Conservation (phyloP, 2,797 vertebrate species). For the Lates japonicus region DNA sequence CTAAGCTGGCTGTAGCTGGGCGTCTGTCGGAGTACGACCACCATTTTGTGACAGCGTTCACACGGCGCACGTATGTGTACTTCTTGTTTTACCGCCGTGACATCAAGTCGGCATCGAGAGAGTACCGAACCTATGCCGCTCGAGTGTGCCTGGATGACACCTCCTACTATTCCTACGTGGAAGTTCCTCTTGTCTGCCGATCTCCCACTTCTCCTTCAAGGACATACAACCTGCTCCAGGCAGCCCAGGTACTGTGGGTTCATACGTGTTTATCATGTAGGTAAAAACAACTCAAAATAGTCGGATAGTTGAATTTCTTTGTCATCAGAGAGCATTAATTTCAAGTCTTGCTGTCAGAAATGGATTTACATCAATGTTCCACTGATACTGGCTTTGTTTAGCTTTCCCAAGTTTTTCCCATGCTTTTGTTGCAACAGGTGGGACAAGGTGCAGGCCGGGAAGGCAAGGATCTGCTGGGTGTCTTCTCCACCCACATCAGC, state of each 20-base stretch:
- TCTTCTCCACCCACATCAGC: conserved; percentile 88
- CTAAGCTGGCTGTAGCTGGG: conserved; percentile 93
- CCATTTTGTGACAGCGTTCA: conserved; percentile 93
- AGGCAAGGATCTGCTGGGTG: conserved; percentile 89
- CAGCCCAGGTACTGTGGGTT: conserved; percentile 85
- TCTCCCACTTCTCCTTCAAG: conserved; percentile 60
- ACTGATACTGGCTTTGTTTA: neutral
- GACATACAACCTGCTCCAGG: conserved; percentile 91
- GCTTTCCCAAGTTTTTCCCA: neutral
- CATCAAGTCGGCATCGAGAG: conserved; percentile 91
- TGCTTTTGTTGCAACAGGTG: conserved; percentile 71
- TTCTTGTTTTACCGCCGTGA: conserved; percentile 96
- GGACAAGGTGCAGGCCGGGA: conserved; percentile 67
- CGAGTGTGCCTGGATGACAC: conserved; percentile 94
- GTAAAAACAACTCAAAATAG: neutral
- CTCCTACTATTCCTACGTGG: conserved; percentile 97
- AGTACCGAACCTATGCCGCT: conserved; percentile 94
- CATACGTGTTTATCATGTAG: neutral
- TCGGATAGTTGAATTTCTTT: neutral
- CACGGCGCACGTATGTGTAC: conserved; percentile 88
- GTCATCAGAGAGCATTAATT: neutral
- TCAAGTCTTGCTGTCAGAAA: neutral
- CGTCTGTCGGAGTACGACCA: conserved; percentile 96
- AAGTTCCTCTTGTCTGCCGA: conserved; percentile 92
- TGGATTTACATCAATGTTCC: neutral